phyloP scores from a whole-genome alignment of 2,797 vertebrate species.

The Petrocephalus sullivani region DNA sequence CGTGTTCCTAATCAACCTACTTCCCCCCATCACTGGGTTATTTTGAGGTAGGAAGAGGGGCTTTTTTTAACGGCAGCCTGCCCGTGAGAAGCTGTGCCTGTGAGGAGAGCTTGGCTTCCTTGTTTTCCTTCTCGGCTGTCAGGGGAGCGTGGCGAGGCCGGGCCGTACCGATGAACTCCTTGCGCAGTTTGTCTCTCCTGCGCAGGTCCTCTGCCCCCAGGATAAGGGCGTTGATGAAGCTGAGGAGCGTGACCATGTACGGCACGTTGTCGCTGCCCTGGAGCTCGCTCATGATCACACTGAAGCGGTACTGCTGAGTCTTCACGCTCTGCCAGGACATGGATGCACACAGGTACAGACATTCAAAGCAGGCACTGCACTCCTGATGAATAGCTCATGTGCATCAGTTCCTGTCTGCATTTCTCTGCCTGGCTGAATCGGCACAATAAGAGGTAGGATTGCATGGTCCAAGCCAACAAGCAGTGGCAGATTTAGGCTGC shows the following conservation, averaged over 20 bases:
- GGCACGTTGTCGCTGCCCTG: constrained; percentile 82
- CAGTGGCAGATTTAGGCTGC: background rate
- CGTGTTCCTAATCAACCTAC: constrained; percentile 38
- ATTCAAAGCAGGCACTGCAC: background rate
- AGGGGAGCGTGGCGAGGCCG: background rate
- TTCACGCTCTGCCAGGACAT: constrained; percentile 68
- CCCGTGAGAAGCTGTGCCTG: background rate
- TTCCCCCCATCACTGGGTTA: constrained; percentile 26
- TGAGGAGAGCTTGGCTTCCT: no score
- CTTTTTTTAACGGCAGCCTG: background rate
- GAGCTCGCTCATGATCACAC: constrained; percentile 87
- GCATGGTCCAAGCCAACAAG: background rate
- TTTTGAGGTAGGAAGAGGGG: background rate
- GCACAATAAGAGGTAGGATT: background rate
- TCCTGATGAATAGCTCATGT: background rate
- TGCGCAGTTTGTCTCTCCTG: constrained; percentile 78
- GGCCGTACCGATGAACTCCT: constrained; percentile 83
- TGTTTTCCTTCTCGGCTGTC: background rate
- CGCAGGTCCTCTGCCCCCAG: constrained; percentile 80
- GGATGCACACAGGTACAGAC: background rate
- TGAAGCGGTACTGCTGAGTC: constrained; percentile 93
- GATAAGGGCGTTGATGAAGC: constrained; percentile 89
- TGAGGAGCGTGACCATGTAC: constrained; percentile 87
- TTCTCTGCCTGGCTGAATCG: background rate
- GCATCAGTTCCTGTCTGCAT: background rate